phyloP scores from a whole-genome alignment of 2,888 invertebrate species.

The Slavum lentiscoides region DNA sequence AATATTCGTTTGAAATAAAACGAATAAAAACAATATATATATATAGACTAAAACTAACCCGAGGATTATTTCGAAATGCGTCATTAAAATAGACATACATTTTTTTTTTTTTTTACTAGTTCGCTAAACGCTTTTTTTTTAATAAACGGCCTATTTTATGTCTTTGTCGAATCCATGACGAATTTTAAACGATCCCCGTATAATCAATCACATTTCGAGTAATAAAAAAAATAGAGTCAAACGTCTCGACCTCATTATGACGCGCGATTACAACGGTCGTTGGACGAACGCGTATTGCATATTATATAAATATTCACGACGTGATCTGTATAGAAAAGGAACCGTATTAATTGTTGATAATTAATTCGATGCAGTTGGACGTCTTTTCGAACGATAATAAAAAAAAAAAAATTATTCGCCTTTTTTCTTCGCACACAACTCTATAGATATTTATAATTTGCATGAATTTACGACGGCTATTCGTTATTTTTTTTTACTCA shows the following conservation, averaged over 20 bases:
- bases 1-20: too few relatives aligned
- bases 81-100: too few relatives aligned
- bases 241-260: constrained; percentile 14
- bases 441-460: constrained; percentile 11
- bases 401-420: neutral
- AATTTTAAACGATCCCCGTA: constrained; percentile 22
- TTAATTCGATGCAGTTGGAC: constrained; percentile 4
- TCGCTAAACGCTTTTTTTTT: neutral
- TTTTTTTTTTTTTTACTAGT: too few relatives aligned
- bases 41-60: neutral
- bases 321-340: neutral
- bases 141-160: constrained; percentile 20
- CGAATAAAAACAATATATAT: neutral
- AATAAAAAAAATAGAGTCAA: constrained; percentile 6
- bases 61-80: constrained; percentile 6
- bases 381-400: too few relatives aligned
- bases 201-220: constrained; percentile 1
- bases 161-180: constrained; percentile 3
- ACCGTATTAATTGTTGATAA: constrained; percentile 3
- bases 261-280: neutral
- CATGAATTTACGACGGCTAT: neutral
- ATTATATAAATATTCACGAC: neutral
- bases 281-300: neutral
- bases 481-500: neutral
- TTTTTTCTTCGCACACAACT: neutral